Base-by-base conservation (phyloP, 2,888 invertebrate genomes). In the Caenorhabditis sp. region DNA sequence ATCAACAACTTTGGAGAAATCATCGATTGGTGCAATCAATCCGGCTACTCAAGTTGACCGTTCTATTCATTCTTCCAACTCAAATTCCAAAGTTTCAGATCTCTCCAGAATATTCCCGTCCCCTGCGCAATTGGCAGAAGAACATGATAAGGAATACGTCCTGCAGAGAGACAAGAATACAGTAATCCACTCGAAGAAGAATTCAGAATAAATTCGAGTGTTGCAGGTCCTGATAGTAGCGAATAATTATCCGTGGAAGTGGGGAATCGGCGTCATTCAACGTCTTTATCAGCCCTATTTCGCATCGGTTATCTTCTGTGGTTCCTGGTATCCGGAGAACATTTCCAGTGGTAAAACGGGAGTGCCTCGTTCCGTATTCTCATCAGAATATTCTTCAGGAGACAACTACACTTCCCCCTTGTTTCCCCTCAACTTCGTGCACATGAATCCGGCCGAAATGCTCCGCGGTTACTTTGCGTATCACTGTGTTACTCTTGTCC, bases 281-380 rank as follows among this genome's bases (percentile, higher is more conserved):
- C 53, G 68, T 30, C 17, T 78, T 8, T 78, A 78, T 46, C 22
- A 73, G 52, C 66, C 66, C 11, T 78, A 73, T 15, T 78, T 78
- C 24, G 78, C 66, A 6, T 45, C 46, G 7, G 59, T 63, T 9
- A 35, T 78, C 26, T 78, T 66, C 43, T 78, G 78, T 48, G 78
- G 78, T 5, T 41, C 72, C 2, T 78, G 45, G 41, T 46, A 72
- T 35, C 26, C 45, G 7, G 20, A 58, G 1, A 11, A 56, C 7
- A 43, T 72, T 7, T 8, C 4, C 17, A 43, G 27, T 20, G 35
- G 27, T 22, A 27, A 20, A n/a, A n/a, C n/a, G n/a, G n/a, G n/a
- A n/a, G n/a, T n/a, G n/a, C n/a, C n/a, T n/a, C n/a, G n/a, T n/a
- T n/a, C n/a, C n/a, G n/a, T n/a, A n/a, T n/a, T n/a, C n/a, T n/a